A percentile compares a stretch with the other conserved stretches of the same genome.
Evolutionary conservation across 2,113 vertebrate species (phyloP).

Genomic region (Mellivora capensis): DNA sequence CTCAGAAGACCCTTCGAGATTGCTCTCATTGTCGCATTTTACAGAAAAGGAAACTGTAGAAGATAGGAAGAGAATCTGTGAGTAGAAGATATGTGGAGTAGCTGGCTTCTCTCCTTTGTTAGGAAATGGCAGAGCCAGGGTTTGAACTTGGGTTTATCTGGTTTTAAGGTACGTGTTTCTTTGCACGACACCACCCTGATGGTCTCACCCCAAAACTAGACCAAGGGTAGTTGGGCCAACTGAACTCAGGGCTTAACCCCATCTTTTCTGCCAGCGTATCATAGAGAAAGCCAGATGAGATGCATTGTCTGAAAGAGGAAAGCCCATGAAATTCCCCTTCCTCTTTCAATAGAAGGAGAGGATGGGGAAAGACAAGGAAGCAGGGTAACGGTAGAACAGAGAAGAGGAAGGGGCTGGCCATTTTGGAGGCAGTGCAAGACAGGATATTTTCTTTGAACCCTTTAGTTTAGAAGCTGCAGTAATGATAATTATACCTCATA

Average conservation of each 20-base stretch:
- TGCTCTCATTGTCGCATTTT: background rate
- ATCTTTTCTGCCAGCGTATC: background rate
- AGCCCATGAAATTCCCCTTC: background rate
- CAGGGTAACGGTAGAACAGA: background rate
- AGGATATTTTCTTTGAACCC: background rate
- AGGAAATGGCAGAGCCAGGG: background rate
- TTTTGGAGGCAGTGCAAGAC: background rate
- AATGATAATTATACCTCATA: background rate
- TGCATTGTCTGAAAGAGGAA: background rate
- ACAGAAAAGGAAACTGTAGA: background rate
- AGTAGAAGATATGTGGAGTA: background rate
- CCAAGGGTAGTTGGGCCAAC: background rate
- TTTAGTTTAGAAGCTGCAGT: background rate
- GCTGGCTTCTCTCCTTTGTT: background rate
- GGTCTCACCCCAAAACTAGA: background rate
- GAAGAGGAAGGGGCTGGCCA: background rate
- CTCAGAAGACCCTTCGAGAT: background rate
- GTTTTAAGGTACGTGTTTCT: background rate
- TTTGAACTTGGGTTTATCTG: conserved; percentile 25
- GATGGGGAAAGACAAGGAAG: background rate
- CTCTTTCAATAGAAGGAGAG: background rate
- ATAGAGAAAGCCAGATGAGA: background rate
- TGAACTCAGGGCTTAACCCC: background rate
- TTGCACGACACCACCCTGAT: background rate
- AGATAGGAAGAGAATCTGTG: background rate